Percentiles rank a stretch among this genome's conserved stretches.
Conservation (phyloP, 2,888 invertebrate species). For the Brassicogethes aeneus region DNA sequence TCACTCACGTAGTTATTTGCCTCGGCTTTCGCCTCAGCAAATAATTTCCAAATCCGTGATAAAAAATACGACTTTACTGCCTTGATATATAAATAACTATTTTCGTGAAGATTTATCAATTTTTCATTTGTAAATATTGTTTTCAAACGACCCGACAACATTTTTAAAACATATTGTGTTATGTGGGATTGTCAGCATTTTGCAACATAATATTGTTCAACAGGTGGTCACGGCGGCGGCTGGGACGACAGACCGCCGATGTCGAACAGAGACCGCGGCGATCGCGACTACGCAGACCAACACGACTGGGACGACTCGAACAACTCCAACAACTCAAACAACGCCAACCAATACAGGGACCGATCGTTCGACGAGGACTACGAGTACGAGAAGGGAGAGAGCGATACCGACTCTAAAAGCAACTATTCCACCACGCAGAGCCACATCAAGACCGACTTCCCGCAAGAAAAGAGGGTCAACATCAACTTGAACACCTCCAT, state of each 20-base stretch:
- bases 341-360: constrained; percentile 30
- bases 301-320: constrained; percentile 29
- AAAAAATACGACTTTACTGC: too few relatives aligned
- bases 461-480: constrained; percentile 36
- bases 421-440: constrained; percentile 20
- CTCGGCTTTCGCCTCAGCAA: too few relatives aligned
- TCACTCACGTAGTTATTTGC: too few relatives aligned
- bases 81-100: too few relatives aligned
- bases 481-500: constrained; percentile 42
- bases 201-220: too few relatives aligned
- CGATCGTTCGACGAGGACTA: constrained; percentile 47
- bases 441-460: constrained; percentile 18
- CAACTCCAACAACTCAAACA: constrained; percentile 16
- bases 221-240: constrained; percentile 22
- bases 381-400: constrained; percentile 59
- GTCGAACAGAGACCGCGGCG: constrained; percentile 28
- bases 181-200: too few relatives aligned
- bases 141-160: too few relatives aligned
- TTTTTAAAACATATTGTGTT: too few relatives aligned
- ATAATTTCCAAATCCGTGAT: too few relatives aligned
- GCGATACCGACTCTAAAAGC: constrained; percentile 53
- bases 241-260: constrained; percentile 35
- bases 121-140: too few relatives aligned
- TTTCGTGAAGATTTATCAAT: too few relatives aligned
- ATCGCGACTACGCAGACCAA: constrained; percentile 32